phyloP scores from a whole-genome alignment of 2,113 vertebrate species.

The Perca flavescens region DNA sequence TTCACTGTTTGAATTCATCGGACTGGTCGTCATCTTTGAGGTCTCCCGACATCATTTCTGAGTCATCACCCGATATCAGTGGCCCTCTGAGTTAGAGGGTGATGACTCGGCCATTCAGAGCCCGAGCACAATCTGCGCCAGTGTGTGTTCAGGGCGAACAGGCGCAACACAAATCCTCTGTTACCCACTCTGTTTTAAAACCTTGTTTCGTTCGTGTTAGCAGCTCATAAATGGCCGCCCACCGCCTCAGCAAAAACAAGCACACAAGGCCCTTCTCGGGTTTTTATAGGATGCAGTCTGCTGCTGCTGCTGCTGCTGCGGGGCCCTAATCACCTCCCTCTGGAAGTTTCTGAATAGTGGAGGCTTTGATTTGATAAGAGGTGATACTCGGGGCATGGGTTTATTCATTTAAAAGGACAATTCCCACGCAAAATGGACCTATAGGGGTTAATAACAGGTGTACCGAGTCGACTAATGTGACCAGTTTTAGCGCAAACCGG shows the following conservation, averaged over 20 bases:
- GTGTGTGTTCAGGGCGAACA: conserved; percentile 35
- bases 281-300: conserved; percentile 38
- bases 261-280: conserved; percentile 32
- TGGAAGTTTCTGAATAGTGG: conserved; percentile 10
- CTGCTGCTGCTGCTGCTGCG: no score
- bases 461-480: no score
- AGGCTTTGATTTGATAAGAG: conserved; percentile 46
- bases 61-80: no score
- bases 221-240: conserved; percentile 77
- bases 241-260: conserved; percentile 60
- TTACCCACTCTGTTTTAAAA: conserved; percentile 72
- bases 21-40: no score
- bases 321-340: conserved; percentile 21
- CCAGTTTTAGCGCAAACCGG: no score
- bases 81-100: conserved; percentile 38
- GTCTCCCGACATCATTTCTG: no score
- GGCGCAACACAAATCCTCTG: conserved; percentile 72
- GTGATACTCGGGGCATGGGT: not conserved
- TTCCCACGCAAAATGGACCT: no score
- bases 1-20: no score
- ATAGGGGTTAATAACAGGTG: no score
- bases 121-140: conserved; percentile 51
- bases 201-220: conserved; percentile 77
- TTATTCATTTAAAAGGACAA: not conserved
- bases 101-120: conserved; percentile 62